These are phyloP conservation scores for Numenius phaeopus DNA, from an alignment of 2,797 vertebrate genomes.

Conservation along the genomic window DNA sequence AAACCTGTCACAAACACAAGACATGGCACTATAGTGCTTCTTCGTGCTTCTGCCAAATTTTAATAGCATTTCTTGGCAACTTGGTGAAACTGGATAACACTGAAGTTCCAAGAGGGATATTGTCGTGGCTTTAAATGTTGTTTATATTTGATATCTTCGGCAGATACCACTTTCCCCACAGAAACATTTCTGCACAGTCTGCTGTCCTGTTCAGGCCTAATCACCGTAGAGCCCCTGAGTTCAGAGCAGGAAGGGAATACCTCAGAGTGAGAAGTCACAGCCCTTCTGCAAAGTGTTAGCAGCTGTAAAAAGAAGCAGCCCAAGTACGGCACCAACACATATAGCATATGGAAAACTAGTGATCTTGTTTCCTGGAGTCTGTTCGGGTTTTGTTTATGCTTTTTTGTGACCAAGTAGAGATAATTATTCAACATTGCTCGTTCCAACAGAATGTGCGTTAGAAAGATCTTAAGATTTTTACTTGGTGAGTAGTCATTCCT, in stretches of 20 bases:
- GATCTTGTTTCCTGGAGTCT: constrained; percentile 12
- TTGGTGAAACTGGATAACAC: constrained; percentile 54
- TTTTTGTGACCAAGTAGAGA: background rate
- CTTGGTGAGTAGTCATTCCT: background rate
- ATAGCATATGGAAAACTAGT: background rate
- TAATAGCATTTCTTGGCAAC: constrained; percentile 65
- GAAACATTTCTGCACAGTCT: constrained; percentile 37
- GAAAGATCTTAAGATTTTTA: background rate
- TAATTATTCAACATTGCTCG: background rate
- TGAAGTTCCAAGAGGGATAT: background rate
- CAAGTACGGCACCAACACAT: background rate
- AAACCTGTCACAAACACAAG: background rate
- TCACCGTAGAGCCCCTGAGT: background rate
- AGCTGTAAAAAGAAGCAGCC: constrained; percentile 17
- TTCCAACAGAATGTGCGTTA: background rate
- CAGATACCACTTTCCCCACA: constrained; percentile 31
- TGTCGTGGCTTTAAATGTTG: constrained; percentile 35
- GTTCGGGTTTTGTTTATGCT: constrained; percentile 9
- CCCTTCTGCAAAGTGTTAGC: constrained; percentile 20
- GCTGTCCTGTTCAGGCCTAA: constrained; percentile 14
- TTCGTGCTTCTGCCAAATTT: constrained; percentile 45
- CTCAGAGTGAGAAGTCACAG: constrained; percentile 16
- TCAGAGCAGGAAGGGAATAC: background rate
- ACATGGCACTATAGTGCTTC: background rate
- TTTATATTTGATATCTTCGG: constrained; percentile 44